Evolutionary conservation across 2,797 vertebrate genomes (phyloP).

Genomic region (Hephaestus fuliginosus): DNA sequence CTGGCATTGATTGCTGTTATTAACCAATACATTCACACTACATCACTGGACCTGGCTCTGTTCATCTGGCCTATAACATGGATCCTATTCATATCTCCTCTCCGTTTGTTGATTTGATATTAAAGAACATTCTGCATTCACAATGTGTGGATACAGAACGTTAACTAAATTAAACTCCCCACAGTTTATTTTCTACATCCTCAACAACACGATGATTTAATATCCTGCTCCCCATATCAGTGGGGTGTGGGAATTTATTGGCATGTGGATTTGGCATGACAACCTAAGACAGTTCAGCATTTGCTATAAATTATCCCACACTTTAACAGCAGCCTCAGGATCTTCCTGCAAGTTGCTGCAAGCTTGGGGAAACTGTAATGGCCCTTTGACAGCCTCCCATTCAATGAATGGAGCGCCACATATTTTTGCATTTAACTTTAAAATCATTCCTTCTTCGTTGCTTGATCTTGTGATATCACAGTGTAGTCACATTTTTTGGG

Average conservation of each 20-base stretch:
- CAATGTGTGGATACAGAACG: background rate
- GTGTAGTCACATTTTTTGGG: too few relatives aligned
- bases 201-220: background rate
- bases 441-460: too few relatives aligned
- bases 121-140: constrained; percentile 2
- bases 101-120: constrained; percentile 4
- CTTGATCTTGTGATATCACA: too few relatives aligned
- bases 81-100: constrained; percentile 34
- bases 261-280: background rate
- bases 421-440: too few relatives aligned
- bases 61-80: constrained; percentile 38
- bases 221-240: too few relatives aligned
- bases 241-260: background rate
- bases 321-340: too few relatives aligned
- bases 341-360: too few relatives aligned
- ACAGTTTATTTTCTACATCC: background rate
- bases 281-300: background rate
- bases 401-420: too few relatives aligned
- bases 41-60: constrained; percentile 44
- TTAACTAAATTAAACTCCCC: background rate
- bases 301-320: too few relatives aligned
- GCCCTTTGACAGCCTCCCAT: too few relatives aligned
- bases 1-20: constrained; percentile 59
- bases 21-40: constrained; percentile 46
- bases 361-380: too few relatives aligned